Evolutionary conservation across 2,113 vertebrate species (phyloP).

Genomic region (Elephantulus edwardii): DNA sequence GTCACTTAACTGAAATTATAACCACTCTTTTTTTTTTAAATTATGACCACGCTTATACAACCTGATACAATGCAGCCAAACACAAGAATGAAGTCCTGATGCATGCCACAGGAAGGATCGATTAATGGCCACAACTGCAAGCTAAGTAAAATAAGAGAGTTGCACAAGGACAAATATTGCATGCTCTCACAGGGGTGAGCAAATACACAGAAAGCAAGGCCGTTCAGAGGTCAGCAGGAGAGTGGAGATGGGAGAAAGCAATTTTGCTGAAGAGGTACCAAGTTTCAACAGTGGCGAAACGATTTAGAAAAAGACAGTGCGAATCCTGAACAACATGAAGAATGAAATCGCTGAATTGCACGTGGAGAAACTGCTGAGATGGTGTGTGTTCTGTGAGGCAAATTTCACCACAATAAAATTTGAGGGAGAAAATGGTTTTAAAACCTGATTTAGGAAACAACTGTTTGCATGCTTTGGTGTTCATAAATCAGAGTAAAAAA

Average conservation of each 20-base stretch:
- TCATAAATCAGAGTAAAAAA: constrained; percentile 26
- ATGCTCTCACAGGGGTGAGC: background rate
- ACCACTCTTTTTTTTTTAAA: too few relatives aligned
- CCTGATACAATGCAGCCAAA: background rate
- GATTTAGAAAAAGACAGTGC: background rate
- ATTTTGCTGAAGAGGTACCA: background rate
- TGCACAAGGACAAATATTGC: background rate
- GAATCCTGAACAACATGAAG: background rate
- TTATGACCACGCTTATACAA: background rate
- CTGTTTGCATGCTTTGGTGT: background rate
- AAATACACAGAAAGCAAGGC: background rate
- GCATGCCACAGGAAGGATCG: too few relatives aligned
- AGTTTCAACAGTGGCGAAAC: background rate
- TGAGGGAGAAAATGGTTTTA: background rate
- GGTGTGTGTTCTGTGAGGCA: background rate
- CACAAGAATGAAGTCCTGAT: background rate
- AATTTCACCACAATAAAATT: background rate
- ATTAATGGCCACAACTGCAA: background rate
- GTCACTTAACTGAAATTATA: background rate
- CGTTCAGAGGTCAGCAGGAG: background rate
- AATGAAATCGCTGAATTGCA: background rate
- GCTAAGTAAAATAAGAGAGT: background rate
- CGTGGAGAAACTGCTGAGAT: background rate
- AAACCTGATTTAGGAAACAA: background rate
- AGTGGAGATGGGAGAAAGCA: background rate